Evolutionary conservation across 2,113 vertebrate species (phyloP).

Genomic region (Nicator chloris): DNA sequence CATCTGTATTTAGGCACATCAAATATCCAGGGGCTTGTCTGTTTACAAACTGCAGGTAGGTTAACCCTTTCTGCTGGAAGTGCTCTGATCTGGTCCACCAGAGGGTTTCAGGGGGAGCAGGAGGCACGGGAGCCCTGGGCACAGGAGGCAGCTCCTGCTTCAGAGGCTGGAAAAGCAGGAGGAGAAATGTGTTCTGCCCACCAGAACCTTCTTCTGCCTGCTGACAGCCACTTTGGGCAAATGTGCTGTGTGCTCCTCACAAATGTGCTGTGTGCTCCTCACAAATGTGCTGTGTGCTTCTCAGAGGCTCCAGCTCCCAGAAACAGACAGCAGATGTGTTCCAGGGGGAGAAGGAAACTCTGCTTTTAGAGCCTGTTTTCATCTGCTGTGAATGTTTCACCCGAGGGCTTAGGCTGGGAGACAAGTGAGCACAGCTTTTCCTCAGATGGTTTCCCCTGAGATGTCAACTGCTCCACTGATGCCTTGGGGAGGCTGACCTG

Average conservation of each 20-base stretch:
- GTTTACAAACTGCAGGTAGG: neutral
- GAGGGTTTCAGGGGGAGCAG: neutral
- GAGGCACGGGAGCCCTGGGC: neutral
- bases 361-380: neutral
- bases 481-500: no score
- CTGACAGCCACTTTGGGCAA: neutral
- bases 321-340: neutral
- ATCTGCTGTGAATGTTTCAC: neutral
- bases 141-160: neutral
- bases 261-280: neutral
- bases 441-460: neutral
- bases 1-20: neutral
- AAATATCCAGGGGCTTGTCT: neutral
- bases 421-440: neutral
- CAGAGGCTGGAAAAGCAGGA: neutral
- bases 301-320: neutral
- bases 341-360: neutral
- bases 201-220: neutral
- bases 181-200: neutral
- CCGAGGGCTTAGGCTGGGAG: neutral
- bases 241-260: neutral
- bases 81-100: neutral
- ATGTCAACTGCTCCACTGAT: neutral
- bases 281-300: neutral
- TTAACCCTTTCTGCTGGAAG: neutral